These are phyloP conservation scores for Cremastobaeus sp. DNA, from an alignment of 2,888 invertebrate genomes.

Conservation along the genomic window DNA sequence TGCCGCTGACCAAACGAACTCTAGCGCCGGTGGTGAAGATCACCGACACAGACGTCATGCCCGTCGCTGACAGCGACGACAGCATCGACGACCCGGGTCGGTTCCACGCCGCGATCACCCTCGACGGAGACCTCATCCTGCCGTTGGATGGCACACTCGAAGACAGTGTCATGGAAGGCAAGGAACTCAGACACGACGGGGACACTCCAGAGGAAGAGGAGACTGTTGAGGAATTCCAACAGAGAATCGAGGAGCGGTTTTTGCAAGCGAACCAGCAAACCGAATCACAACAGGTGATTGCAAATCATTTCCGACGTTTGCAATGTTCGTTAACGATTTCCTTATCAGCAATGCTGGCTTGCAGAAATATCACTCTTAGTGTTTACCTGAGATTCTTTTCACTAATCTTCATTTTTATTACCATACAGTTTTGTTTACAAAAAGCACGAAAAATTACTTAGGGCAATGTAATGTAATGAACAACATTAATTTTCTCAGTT, in stretches of 20 bases:
- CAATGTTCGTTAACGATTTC: too few species aligned
- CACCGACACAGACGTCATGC: slow-evolving; percentile 77
- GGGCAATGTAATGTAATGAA: too few species aligned
- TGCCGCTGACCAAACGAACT: slow-evolving; percentile 63
- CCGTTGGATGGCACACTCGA: slow-evolving; percentile 77
- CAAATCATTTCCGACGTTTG: too few species aligned
- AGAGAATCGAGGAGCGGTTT: slow-evolving; percentile 83
- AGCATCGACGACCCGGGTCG: slow-evolving; percentile 74
- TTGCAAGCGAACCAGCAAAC: slow-evolving; percentile 83
- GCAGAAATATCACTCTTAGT: too few species aligned
- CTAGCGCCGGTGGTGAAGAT: slow-evolving; percentile 77
- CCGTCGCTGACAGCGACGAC: slow-evolving; percentile 77
- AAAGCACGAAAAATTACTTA: too few species aligned
- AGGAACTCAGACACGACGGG: slow-evolving; percentile 70
- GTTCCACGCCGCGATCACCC: slow-evolving; percentile 69
- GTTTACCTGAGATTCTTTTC: too few species aligned
- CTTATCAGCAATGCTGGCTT: too few species aligned
- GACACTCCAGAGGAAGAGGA: slow-evolving; percentile 78
- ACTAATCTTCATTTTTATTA: too few species aligned
- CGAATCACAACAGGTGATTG: slow-evolving; percentile 79
- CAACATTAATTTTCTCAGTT: too few species aligned
- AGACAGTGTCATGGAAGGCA: slow-evolving; percentile 76
- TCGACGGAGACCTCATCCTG: slow-evolving; percentile 77
- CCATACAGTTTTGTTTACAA: too few species aligned
- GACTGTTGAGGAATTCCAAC: slow-evolving; percentile 81